A percentile compares a stretch with the other conserved stretches of the same genome.
Conservation (phyloP, 2,888 invertebrate species). For the Phyllotreta striolata region DNA sequence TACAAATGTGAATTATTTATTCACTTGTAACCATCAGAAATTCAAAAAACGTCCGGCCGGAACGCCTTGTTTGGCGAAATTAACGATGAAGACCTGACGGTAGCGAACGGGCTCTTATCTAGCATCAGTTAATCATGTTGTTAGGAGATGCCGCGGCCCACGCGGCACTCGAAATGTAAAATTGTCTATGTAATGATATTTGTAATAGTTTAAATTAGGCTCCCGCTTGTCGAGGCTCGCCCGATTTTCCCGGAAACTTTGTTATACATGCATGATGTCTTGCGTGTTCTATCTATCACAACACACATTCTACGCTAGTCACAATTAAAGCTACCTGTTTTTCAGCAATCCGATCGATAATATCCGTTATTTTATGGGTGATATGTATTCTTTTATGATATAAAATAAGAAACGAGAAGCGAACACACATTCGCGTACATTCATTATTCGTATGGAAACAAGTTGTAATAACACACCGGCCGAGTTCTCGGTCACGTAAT, state of each 20-base stretch:
- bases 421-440: conserved; percentile 27
- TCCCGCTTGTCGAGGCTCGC: too few species aligned
- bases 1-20: conserved; percentile 1
- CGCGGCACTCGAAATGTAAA: conserved; percentile 45
- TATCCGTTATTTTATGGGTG: too few species aligned
- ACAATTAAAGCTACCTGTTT: neutral
- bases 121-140: conserved; percentile 48
- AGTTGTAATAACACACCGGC: conserved; percentile 46
- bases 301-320: neutral
- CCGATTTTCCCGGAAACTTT: too few species aligned
- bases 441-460: conserved; percentile 42
- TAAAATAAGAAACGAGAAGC: conserved; percentile 30
- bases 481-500: conserved; percentile 42
- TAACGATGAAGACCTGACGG: conserved; percentile 45
- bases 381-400: conserved; percentile 7
- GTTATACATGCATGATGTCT: too few species aligned
- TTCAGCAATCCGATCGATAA: neutral
- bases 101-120: conserved; percentile 46
- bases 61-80: conserved; percentile 44
- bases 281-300: too few species aligned
- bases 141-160: conserved; percentile 43
- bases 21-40: conserved; percentile 35
- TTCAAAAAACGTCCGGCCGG: conserved; percentile 38
- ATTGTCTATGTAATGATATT: conserved; percentile 50
- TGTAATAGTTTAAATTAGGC: conserved; percentile 27